Base-by-base conservation (phyloP, 2,888 invertebrate species). In the Mellilla xanthometata region DNA sequence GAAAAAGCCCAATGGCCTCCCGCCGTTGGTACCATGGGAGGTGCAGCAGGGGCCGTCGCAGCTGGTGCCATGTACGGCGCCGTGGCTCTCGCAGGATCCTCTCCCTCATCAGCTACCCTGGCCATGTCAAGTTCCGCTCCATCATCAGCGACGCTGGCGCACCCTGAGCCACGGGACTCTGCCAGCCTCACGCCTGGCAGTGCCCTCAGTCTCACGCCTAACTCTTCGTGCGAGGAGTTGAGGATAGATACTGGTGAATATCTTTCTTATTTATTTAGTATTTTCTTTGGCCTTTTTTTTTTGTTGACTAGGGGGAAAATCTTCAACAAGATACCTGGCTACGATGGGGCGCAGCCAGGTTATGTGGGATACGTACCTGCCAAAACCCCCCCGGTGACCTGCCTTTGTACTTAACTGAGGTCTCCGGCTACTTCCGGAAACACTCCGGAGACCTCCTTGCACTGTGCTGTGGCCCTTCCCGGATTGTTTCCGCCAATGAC, bases 181-280 rank as follows among this genome's bases (percentile, higher is more conserved):
- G 91, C 91, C 33, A 89, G 91, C 56, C 90, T 92, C 43, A 91
- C 86, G 27, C 91, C 85, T 23, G 91, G 84, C 8, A 93, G 94
- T 19, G 93, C 93, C 0, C 90, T 92, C 34, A 93, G 93, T 0
- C 81, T 94, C 2, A 94, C 94, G 5, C 93, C 94, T 0, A 94
- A 94, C 24, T 95, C 95, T 28, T 95, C 95, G 0, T 92, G 92
- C 56, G 95, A 95, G 62, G 95, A 95, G 60, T 80, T 91, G 29
- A 78, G 86, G 42, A 75, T 88, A 31, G 90, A 91, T 47, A 55
- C 76, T 60, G 80, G 83, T 83, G 56, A 52, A 57, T 60, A 6
- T 24, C 3, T 19, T 6, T 19, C 3, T 19, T 19, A 19, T 19
- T 4, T 19, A n/a, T n/a, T n/a, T n/a, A n/a, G 6, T 0, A 19